These are phyloP conservation scores for Tholera decimalis DNA, from an alignment of 2,888 invertebrate species.

Conservation along the genomic window DNA sequence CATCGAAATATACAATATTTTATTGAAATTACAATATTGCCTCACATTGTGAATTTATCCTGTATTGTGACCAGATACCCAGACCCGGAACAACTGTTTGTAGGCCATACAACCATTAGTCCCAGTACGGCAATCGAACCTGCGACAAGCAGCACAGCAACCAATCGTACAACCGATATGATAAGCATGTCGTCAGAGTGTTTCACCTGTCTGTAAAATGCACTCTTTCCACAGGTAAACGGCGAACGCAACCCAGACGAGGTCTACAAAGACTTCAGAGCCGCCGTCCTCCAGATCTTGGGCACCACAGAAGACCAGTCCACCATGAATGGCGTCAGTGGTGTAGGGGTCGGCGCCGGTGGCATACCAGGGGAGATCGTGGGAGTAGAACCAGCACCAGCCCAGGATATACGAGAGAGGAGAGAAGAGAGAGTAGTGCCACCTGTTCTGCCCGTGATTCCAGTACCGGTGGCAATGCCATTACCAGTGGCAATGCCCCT, in stretches of 20 bases:
- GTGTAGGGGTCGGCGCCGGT: conserved; percentile 91
- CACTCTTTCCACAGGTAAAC: conserved; percentile 92
- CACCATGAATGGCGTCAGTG: conserved; percentile 92
- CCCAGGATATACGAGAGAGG: conserved; percentile 60
- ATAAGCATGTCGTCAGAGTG: too few relatives aligned
- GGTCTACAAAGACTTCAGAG: conserved; percentile 96
- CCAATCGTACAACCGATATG: too few relatives aligned
- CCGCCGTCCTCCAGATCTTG: conserved; percentile 94
- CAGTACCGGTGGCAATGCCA: conserved; percentile 40
- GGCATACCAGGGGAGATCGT: conserved; percentile 93
- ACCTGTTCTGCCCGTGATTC: conserved; percentile 44
- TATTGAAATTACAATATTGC: too few relatives aligned
- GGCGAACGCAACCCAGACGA: conserved; percentile 97
- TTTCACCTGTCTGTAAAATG: not conserved
- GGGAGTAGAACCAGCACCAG: conserved; percentile 91
- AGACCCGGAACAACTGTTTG: too few relatives aligned
- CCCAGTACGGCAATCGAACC: too few relatives aligned
- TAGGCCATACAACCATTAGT: too few relatives aligned
- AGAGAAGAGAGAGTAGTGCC: conserved; percentile 51
- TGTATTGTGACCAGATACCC: too few relatives aligned
- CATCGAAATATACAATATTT: too few relatives aligned
- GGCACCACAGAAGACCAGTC: conserved; percentile 93
- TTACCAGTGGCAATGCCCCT: conserved; percentile 51
- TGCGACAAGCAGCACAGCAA: too few relatives aligned
- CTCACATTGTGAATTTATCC: too few relatives aligned